Evolutionary conservation across 2,797 vertebrate species (phyloP).

Genomic region (Phoebastria nigripes): DNA sequence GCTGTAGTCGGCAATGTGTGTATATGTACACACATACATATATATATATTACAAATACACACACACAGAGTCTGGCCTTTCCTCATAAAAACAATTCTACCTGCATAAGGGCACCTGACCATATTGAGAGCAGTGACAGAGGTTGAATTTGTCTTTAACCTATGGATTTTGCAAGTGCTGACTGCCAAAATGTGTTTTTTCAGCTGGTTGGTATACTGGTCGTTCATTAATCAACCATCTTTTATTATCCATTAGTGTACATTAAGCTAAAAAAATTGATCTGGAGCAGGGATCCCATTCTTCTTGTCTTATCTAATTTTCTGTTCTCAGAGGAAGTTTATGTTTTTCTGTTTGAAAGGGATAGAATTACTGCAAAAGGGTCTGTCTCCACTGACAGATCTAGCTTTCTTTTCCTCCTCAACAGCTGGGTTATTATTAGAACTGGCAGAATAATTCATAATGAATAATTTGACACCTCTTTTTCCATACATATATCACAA

Average conservation of each 20-base stretch:
- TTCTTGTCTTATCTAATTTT: constrained; percentile 68
- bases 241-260: constrained; percentile 67
- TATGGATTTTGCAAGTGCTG: constrained; percentile 23
- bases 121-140: background rate
- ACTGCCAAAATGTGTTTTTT: constrained; percentile 50
- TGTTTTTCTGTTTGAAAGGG: constrained; percentile 40
- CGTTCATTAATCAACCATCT: constrained; percentile 41
- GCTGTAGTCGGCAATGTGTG: background rate
- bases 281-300: constrained; percentile 49
- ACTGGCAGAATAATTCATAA: constrained; percentile 65
- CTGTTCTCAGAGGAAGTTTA: constrained; percentile 57
- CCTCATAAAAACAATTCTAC: background rate
- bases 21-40: background rate
- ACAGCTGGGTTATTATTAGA: constrained; percentile 54
- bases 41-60: background rate
- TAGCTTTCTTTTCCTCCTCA: constrained; percentile 15
- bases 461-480: constrained; percentile 62
- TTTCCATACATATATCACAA: constrained; percentile 40
- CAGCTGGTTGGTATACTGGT: background rate
- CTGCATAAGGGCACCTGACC: background rate
- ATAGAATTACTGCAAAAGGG: constrained; percentile 53
- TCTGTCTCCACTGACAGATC: constrained; percentile 29
- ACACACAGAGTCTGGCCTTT: background rate
- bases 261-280: constrained; percentile 61
- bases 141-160: constrained; percentile 34